Evolutionary conservation across 2,888 invertebrate species (phyloP), one percentile per base, ranked within the genome.

Genomic region (Agrotis clavis): DNA sequence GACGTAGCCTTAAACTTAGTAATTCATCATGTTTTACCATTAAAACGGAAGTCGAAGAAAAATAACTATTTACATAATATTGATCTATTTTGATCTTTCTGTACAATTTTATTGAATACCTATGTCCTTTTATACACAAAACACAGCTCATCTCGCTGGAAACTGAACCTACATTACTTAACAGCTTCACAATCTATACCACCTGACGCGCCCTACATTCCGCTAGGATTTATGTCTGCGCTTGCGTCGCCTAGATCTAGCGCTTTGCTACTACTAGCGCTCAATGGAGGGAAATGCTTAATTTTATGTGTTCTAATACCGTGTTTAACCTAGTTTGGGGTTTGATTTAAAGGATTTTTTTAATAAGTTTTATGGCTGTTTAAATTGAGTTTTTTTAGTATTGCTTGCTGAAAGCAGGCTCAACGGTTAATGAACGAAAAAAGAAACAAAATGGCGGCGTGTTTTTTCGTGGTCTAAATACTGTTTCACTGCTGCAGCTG

Each of bases 161-260:
- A 61, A 59, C 60, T 57, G 21, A 67, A 74, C 59, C 79, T 57
- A 73, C 51, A 69, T 80, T 81, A 81, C 67, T 47, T 72, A 81
- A 81, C 66, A 61, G 53, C 69, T 2, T 51, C 5, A 75, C 72
- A 72, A 72, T 80, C 69, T 81, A 68, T 63, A 71, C 72, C 79
- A 80, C 81, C 80, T 80, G 81, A 81, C 80, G 77, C 77, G 91
- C 77, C 91, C 92, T 83, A 92, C 89, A 90, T 91, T 87, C 88
- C 86, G 65, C 11, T 30, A 64, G 86, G 90, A 91, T 91, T 91
- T 91, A 91, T 90, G 80, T 81, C 80, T 83, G 77, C 54, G 80
- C 80, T 25, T 16, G 77, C 79, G 65, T 60, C 76, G 76, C 67
- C 73, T 80, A 73, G 82, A 74, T 82, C 82, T 65, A 67, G 56